phyloP scores from a whole-genome alignment of 2,888 invertebrate species.

The Cylindroiulus punctatus region DNA sequence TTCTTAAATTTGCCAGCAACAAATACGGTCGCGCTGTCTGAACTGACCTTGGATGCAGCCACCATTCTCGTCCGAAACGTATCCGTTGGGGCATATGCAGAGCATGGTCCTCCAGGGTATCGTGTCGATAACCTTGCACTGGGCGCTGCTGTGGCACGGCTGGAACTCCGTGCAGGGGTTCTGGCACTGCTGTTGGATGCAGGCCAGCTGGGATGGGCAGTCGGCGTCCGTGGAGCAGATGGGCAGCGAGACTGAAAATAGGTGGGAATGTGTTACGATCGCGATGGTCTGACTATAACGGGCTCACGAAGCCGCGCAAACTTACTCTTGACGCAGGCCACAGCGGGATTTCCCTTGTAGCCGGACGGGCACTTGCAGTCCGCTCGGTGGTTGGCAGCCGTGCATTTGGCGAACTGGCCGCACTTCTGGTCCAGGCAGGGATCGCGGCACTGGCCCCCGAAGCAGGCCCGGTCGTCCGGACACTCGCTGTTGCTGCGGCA shows the following conservation, averaged over 20 bases:
- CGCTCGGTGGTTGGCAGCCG: slow-evolving; percentile 59
- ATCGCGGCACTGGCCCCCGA: slow-evolving; percentile 59
- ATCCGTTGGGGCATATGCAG: slow-evolving; percentile 84
- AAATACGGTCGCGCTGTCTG: not conserved
- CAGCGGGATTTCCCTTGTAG: slow-evolving; percentile 60
- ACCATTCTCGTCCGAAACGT: slow-evolving; percentile 82
- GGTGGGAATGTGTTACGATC: not conserved
- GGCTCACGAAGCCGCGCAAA: not conserved
- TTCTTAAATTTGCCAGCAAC: too few species aligned
- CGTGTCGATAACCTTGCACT: slow-evolving; percentile 85
- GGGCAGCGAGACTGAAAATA: slow-evolving; percentile 49
- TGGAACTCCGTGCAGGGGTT: slow-evolving; percentile 77
- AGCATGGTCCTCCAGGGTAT: slow-evolving; percentile 87
- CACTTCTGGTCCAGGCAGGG: slow-evolving; percentile 60
- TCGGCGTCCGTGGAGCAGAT: slow-evolving; percentile 66
- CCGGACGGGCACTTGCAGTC: slow-evolving; percentile 60
- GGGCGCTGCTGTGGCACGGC: slow-evolving; percentile 69
- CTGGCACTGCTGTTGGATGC: slow-evolving; percentile 80
- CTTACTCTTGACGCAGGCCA: slow-evolving; percentile 57
- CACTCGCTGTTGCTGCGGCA: slow-evolving; percentile 82
- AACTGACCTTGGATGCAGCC: slow-evolving; percentile 57
- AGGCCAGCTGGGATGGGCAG: slow-evolving; percentile 77
- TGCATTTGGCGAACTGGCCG: slow-evolving; percentile 68
- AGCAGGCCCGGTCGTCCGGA: slow-evolving; percentile 59
- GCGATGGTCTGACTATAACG: not conserved